Conservation (phyloP, 2,113 vertebrate species). For the Sylvilagus bachmani region DNA sequence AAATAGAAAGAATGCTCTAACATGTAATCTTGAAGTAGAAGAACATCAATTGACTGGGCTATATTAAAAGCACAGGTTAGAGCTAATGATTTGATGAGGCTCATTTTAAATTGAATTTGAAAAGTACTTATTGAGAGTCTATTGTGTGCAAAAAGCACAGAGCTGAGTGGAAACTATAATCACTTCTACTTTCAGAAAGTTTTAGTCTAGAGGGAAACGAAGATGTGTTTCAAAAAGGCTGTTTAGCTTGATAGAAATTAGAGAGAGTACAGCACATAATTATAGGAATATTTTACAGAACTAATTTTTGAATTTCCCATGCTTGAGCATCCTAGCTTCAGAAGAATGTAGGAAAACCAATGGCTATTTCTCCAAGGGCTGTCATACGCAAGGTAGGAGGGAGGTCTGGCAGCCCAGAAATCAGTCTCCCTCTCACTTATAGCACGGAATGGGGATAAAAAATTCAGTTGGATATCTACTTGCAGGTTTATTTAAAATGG, state of each 20-base stretch:
- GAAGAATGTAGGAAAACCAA: background rate
- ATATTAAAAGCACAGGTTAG: background rate
- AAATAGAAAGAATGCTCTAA: background rate
- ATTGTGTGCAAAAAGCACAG: background rate
- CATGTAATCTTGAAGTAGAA: slow-evolving; percentile 40
- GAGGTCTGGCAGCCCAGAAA: background rate
- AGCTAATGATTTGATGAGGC: background rate
- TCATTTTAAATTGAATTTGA: slow-evolving; percentile 27
- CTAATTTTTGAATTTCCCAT: background rate
- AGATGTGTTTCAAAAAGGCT: background rate
- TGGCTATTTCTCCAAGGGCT: background rate
- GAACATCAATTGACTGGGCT: background rate
- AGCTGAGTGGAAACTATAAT: background rate
- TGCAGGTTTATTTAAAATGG: background rate
- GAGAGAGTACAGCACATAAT: background rate
- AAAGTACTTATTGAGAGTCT: background rate
- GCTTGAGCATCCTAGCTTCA: background rate
- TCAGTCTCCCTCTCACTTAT: background rate
- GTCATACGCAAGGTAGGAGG: background rate
- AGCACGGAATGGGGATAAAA: background rate
- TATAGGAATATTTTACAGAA: background rate
- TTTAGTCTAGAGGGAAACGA: background rate
- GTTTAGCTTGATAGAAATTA: background rate
- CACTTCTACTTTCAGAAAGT: background rate
- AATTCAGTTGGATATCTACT: background rate